Evolutionary conservation across 1,140 invertebrate species (phyloP), one percentile per base, ranked within the genome.

Genomic region (Vanessa atalanta): DNA sequence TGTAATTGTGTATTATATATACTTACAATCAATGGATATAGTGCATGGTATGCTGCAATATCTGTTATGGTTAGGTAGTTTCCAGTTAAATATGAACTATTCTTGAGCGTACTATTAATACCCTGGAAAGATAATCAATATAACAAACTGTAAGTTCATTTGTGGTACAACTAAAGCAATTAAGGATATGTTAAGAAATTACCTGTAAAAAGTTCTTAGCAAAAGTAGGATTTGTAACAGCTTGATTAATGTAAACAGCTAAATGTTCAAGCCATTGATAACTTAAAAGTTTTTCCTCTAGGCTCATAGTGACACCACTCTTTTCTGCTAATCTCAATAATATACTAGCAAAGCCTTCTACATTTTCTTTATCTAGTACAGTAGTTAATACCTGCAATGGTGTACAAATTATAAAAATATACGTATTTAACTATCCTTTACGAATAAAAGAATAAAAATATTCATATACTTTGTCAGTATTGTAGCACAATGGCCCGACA

Each of bases 221-320:
- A 80, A 91, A 90, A 16, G 65, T 63, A 47, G 85, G 81, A 71
- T 90, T 91, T 47, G 60, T n/a, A 15, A 74, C 73, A 31, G 89
- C 88, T 77, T 91, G 90, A 64, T 88, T 90, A n/a, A 78, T 77
- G 79, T 88, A 92, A 84, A 90, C 88, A 31, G 88, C 82, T 63
- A 92, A 81, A 51, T 91, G 81, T 75, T 92, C 90, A 16, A 92
- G 67, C 90, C 90, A 92, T 66, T 92, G 90, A 69, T 92, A 92
- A 61, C 83, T 79, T 0, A 85, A 70, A 9, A 91, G 64, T 55
- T 73, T 72, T 68, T 89, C 80, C 53, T 91, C 84, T 23, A 81
- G 76, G 16, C 70, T 85, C 84, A 87, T 84, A 60, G 75, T 23
- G 20, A 37, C 23, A n/a, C 79, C 83, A 73, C 81, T 85, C 63